Evolutionary conservation across 2,888 invertebrate genomes (phyloP).

Genomic region (Cataglyphis livida): DNA sequence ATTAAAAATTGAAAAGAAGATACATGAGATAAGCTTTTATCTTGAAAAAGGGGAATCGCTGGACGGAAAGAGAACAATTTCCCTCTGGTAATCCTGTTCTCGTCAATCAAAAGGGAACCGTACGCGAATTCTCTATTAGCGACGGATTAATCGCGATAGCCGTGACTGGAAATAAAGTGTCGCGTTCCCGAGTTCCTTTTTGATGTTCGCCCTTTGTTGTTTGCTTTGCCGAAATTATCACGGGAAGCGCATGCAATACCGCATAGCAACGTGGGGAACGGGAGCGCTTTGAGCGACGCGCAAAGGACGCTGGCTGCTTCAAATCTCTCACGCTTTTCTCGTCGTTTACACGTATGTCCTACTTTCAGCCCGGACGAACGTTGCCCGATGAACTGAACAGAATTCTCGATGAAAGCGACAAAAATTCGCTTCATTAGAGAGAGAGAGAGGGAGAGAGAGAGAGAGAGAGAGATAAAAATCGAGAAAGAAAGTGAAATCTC

Average conservation of each 20-base stretch:
- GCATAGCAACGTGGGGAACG: slow-evolving; percentile 18
- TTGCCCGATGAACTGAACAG: slow-evolving; percentile 42
- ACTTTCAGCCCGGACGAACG: slow-evolving; percentile 24
- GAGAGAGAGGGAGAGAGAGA: neutral
- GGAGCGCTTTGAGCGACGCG: slow-evolving; percentile 27
- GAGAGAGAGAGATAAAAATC: neutral
- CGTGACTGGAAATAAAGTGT: slow-evolving; percentile 34
- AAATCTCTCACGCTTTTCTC: slow-evolving; percentile 8
- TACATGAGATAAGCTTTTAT: neutral
- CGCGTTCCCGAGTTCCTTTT: slow-evolving; percentile 11
- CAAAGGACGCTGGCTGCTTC: slow-evolving; percentile 24
- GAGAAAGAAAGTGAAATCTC: neutral
- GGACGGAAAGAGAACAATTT: neutral
- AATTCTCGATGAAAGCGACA: slow-evolving; percentile 42
- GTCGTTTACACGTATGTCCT: slow-evolving; percentile 47
- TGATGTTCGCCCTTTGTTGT: slow-evolving; percentile 33
- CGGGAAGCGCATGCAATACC: slow-evolving; percentile 11
- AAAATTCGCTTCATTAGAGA: slow-evolving; percentile 36
- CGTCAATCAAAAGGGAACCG: slow-evolving; percentile 1
- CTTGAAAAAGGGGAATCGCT: neutral
- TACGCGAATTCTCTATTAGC: slow-evolving; percentile 26
- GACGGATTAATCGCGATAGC: slow-evolving; percentile 27
- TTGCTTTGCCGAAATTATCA: slow-evolving; percentile 41
- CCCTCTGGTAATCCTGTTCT: neutral
- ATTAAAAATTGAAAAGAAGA: neutral